Percentiles rank a stretch among this genome's conserved stretches.
Evolutionary conservation across 2,888 invertebrate species (phyloP).

Genomic region (Clusia tigrina): DNA sequence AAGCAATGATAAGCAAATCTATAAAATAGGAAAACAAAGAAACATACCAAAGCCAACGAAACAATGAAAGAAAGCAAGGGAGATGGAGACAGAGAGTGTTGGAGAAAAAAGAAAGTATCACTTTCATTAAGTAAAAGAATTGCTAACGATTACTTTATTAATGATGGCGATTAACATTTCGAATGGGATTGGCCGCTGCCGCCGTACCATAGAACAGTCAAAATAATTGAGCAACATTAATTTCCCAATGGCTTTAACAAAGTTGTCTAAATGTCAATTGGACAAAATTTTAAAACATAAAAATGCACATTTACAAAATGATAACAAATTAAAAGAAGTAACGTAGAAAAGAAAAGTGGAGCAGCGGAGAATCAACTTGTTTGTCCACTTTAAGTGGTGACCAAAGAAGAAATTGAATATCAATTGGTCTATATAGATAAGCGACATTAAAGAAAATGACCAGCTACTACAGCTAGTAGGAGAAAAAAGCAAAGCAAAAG

Average conservation of each 20-base stretch:
- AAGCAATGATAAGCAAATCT: conserved; percentile 6
- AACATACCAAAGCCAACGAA: neutral
- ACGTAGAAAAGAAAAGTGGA: neutral
- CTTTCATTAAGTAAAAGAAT: conserved; percentile 5
- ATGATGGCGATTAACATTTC: neutral
- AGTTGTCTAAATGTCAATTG: conserved; percentile 6
- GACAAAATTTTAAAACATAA: neutral
- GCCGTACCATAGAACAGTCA: neutral
- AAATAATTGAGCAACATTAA: neutral
- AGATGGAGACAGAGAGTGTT: neutral
- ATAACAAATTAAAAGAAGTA: neutral
- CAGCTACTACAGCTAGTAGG: neutral
- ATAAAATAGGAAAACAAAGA: neutral
- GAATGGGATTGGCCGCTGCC: neutral
- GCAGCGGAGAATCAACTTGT: too few species aligned
- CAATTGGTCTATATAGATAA: conserved; percentile 9
- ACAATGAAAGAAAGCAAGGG: neutral
- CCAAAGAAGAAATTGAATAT: neutral
- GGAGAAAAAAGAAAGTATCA: conserved; percentile 1
- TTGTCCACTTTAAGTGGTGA: neutral
- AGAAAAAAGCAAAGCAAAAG: neutral
- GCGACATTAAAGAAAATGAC: conserved; percentile 4
- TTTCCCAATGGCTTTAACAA: conserved; percentile 6
- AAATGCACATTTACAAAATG: neutral
- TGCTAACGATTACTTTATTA: conserved; percentile 1